Percentiles rank a stretch among this genome's conserved stretches.
Evolutionary conservation across 2,888 invertebrate genomes (phyloP).

Genomic region (Ernsta delagoae): DNA sequence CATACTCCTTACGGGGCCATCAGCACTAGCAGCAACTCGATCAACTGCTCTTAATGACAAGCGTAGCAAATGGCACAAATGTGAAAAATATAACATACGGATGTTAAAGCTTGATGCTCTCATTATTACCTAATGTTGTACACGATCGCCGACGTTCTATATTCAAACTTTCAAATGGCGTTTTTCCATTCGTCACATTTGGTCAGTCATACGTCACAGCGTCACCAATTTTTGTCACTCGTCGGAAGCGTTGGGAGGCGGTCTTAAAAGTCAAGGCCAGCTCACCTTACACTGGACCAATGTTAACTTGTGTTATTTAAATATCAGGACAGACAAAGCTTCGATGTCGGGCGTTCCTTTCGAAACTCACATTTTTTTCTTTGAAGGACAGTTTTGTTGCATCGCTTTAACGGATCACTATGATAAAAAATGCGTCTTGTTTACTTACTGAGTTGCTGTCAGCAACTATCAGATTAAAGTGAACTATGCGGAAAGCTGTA

Average conservation of each 20-base stretch:
- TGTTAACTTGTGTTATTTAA: slow-evolving; percentile 84
- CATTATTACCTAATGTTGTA: neutral
- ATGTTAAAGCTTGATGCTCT: neutral
- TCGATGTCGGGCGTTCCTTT: slow-evolving; percentile 69
- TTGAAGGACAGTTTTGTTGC: slow-evolving; percentile 60
- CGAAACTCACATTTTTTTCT: slow-evolving; percentile 70
- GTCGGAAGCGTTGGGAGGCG: slow-evolving; percentile 72
- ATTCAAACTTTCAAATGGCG: neutral
- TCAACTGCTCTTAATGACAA: slow-evolving; percentile 9
- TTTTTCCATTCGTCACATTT: slow-evolving; percentile 37
- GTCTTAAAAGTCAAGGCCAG: slow-evolving; percentile 80
- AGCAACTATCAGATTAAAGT: neutral
- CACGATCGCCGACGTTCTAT: neutral
- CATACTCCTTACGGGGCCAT: slow-evolving; percentile 4
- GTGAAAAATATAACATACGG: neutral
- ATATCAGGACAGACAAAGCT: slow-evolving; percentile 70
- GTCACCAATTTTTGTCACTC: slow-evolving; percentile 64
- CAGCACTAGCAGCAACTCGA: neutral
- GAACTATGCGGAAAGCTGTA: neutral
- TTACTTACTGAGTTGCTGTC: slow-evolving; percentile 9
- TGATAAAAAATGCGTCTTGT: slow-evolving; percentile 21
- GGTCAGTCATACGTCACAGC: slow-evolving; percentile 44
- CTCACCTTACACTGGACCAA: slow-evolving; percentile 74
- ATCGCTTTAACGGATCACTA: slow-evolving; percentile 42
- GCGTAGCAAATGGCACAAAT: slow-evolving; percentile 10